A percentile compares a stretch with the other conserved stretches of the same genome.
Evolutionary conservation across 2,888 invertebrate genomes (phyloP).

Genomic region (Zygothrica quintamaculata): DNA sequence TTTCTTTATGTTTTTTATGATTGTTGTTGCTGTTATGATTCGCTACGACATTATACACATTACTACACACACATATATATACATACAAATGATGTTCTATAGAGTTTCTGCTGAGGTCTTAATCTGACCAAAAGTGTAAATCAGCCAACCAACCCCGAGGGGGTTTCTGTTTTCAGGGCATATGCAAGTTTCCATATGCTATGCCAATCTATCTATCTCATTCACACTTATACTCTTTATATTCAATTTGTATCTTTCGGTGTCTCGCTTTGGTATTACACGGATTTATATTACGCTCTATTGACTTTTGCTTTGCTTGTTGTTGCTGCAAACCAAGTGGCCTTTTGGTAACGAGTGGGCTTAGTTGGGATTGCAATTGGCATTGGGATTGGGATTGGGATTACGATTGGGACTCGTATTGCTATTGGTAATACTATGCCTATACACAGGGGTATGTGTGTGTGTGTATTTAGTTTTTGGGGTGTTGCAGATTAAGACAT

Average conservation of each 20-base stretch:
- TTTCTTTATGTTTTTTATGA: constrained; percentile 58
- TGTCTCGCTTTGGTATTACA: constrained; percentile 53
- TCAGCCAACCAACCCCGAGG: constrained; percentile 62
- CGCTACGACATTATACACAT: constrained; percentile 71
- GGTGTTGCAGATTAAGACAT: constrained; percentile 81
- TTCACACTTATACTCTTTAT: constrained; percentile 7
- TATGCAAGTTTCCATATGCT: constrained; percentile 54
- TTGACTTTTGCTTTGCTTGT: constrained; percentile 71
- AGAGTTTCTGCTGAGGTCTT: constrained; percentile 78
- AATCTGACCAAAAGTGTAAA: constrained; percentile 83
- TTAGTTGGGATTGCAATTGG: constrained; percentile 42
- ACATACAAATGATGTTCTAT: constrained; percentile 4
- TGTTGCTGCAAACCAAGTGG: constrained; percentile 65
- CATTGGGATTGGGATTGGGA: constrained; percentile 18
- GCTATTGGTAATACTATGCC: constrained; percentile 21
- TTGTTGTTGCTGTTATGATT: constrained; percentile 81
- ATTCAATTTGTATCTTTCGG: background rate
- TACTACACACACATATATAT: constrained; percentile 14
- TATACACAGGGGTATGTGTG: constrained; percentile 14
- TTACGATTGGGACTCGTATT: constrained; percentile 15
- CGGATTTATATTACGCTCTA: constrained; percentile 81
- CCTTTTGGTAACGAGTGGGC: constrained; percentile 71
- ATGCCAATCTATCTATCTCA: constrained; percentile 10
- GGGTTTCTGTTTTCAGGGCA: constrained; percentile 58
- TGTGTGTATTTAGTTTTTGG: constrained; percentile 47